Percentiles rank a stretch among this genome's conserved stretches.
These are phyloP conservation scores for Agriopis leucophaearia DNA, from an alignment of 2,888 invertebrate species.

Conservation along the genomic window DNA sequence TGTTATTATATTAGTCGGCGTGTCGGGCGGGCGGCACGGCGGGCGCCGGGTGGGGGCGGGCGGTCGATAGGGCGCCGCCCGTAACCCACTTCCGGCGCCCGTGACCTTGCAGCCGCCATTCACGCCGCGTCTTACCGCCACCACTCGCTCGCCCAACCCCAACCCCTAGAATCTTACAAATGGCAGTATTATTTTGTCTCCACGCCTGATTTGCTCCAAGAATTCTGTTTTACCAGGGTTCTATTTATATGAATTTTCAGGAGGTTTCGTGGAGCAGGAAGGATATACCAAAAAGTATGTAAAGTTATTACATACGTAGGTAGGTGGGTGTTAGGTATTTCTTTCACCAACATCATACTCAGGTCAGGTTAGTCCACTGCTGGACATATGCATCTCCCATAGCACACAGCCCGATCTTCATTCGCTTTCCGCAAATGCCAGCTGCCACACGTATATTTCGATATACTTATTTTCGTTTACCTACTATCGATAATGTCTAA, in stretches of 20 bases:
- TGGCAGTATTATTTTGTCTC: slow-evolving; percentile 65
- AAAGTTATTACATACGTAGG: neutral
- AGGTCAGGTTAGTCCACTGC: too few relatives aligned
- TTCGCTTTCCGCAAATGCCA: too few relatives aligned
- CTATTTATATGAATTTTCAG: slow-evolving; percentile 44
- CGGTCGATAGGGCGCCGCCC: slow-evolving; percentile 84
- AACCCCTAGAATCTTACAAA: slow-evolving; percentile 61
- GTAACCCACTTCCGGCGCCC: slow-evolving; percentile 86
- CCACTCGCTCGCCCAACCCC: slow-evolving; percentile 50
- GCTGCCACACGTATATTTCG: too few relatives aligned
- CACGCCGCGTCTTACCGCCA: slow-evolving; percentile 74
- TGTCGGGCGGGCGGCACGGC: slow-evolving; percentile 35
- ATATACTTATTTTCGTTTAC: too few relatives aligned
- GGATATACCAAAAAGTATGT: neutral
- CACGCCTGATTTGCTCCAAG: slow-evolving; percentile 59
- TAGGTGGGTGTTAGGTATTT: too few relatives aligned
- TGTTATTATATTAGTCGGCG: slow-evolving; percentile 41
- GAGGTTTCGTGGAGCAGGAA: neutral
- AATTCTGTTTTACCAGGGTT: slow-evolving; percentile 50
- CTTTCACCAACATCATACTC: neutral
- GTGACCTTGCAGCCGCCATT: slow-evolving; percentile 85
- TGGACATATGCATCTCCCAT: too few relatives aligned
- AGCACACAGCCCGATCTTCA: too few relatives aligned
- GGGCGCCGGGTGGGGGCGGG: slow-evolving; percentile 49
- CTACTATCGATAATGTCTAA: too few relatives aligned